Percentiles rank a stretch among this genome's conserved stretches.
These are phyloP conservation scores for Mactra quadrangularis DNA, from an alignment of 1,140 invertebrate genomes.

Conservation along the genomic window DNA sequence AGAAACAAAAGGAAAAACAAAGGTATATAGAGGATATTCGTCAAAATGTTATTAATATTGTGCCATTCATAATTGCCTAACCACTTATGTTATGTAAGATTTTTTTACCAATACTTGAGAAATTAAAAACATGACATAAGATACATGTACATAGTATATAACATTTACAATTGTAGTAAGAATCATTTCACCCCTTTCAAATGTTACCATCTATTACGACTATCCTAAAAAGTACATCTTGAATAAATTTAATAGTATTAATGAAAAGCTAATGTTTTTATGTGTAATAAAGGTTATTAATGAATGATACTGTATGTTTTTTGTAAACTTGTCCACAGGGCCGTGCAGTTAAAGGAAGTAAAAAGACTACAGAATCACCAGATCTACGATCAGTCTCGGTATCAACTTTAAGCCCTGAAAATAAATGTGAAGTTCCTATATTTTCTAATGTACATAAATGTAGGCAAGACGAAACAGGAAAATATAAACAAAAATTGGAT, in stretches of 20 bases:
- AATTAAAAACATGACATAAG: not conserved
- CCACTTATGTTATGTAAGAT: not conserved
- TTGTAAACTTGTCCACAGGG: no score
- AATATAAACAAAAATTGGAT: not conserved
- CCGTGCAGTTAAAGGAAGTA: not conserved
- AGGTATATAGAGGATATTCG: no score
- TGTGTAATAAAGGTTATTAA: no score
- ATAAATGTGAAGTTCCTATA: not conserved
- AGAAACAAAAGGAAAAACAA: not conserved
- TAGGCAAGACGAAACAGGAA: not conserved
- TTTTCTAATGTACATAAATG: constrained; percentile 10
- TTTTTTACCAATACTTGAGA: no score
- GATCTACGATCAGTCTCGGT: not conserved
- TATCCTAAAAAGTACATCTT: no score
- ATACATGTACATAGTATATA: not conserved
- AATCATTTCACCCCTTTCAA: no score
- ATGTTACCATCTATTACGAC: no score
- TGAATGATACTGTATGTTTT: no score
- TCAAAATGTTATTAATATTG: no score
- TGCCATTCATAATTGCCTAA: not conserved
- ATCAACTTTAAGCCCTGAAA: not conserved
- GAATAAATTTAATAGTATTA: no score
- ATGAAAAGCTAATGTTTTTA: no score
- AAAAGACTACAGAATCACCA: not conserved
- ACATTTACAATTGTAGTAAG: no score